These are phyloP conservation scores for Lates japonicus DNA, from an alignment of 2,797 vertebrate species.

Conservation along the genomic window DNA sequence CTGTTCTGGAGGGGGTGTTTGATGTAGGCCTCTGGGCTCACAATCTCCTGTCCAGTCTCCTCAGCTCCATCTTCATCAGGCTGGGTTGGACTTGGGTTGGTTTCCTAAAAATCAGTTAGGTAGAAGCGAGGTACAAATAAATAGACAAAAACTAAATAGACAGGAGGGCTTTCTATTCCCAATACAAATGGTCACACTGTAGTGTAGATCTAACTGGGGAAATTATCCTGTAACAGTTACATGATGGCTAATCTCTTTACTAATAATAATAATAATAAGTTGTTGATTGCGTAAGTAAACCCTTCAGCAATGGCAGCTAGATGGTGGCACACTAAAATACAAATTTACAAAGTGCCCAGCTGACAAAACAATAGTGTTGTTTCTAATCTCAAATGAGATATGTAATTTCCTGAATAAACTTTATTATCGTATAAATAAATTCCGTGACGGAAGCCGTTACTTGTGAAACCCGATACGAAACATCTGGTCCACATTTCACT, in stretches of 20 bases:
- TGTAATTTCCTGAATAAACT: not conserved
- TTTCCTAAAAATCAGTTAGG: conserved; percentile 85
- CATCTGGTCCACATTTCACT: conserved; percentile 59
- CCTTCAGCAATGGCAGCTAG: not conserved
- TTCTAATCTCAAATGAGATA: not conserved
- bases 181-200: not conserved
- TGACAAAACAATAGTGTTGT: not conserved
- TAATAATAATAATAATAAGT: not conserved
- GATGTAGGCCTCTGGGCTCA: conserved; percentile 95
- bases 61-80: conserved; percentile 88
- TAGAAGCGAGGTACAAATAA: not conserved
- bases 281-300: not conserved
- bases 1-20: conserved; percentile 99
- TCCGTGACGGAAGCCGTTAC: not conserved
- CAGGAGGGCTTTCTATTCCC: not conserved
- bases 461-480: conserved; percentile 26
- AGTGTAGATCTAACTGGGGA: not conserved
- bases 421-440: not conserved
- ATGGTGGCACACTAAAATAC: not conserved
- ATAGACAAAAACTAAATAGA: not conserved
- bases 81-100: conserved; percentile 87
- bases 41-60: conserved; percentile 91
- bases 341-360: not conserved
- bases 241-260: not conserved
- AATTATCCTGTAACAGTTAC: not conserved